A percentile compares a stretch with the other conserved stretches of the same genome.
Conservation (phyloP, 1,140 invertebrate species). For the Rhyacophila brunnea region DNA sequence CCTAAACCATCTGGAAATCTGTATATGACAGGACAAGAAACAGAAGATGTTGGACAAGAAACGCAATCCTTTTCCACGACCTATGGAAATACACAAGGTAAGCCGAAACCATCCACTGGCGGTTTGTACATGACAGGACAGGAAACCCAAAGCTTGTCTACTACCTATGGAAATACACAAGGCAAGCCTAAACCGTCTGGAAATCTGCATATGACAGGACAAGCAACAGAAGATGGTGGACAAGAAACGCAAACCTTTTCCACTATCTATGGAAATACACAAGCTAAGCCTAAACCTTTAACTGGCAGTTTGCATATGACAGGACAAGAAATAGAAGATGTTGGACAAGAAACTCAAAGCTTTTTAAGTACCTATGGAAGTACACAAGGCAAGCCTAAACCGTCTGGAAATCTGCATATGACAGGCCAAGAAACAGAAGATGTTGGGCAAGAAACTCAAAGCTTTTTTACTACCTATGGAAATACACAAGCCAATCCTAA, state of each 20-base stretch:
- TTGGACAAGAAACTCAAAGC: slow-evolving; percentile 35
- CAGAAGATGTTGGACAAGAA: slow-evolving; percentile 43
- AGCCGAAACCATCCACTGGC: no score
- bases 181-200: no score
- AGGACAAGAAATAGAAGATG: slow-evolving; percentile 33
- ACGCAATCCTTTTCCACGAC: slow-evolving; percentile 32
- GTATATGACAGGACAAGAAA: slow-evolving; percentile 11
- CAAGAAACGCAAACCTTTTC: no score
- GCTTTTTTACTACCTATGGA: no score
- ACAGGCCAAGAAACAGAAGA: slow-evolving; percentile 7
- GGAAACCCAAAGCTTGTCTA: not conserved
- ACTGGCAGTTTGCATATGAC: no score
- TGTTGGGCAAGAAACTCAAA: no score
- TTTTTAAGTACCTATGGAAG: not conserved
- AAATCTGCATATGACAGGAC: no score
- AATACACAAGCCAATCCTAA: no score
- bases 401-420: slow-evolving; percentile 11
- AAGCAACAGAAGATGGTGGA: not conserved
- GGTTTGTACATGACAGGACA: no score
- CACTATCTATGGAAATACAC: no score
- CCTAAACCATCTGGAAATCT: slow-evolving; percentile 14
- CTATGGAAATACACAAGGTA: not conserved
- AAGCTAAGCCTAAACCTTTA: no score
- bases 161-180: not conserved
- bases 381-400: no score